Base-by-base conservation (phyloP, 2,888 invertebrate genomes). In the Colostygia pectinataria region DNA sequence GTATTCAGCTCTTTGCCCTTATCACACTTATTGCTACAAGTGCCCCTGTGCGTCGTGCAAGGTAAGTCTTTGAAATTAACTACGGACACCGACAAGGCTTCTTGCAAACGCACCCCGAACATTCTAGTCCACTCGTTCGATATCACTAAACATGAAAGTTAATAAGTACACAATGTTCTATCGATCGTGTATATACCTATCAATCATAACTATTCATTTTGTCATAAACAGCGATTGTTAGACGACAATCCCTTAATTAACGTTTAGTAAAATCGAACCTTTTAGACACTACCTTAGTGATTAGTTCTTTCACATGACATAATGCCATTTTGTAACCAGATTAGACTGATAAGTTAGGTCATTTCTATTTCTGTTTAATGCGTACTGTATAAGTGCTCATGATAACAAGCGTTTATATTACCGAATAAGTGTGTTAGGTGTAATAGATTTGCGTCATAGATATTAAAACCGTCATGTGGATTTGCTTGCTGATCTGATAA, bases 51-150 rank as follows among this genome's bases (percentile, higher is more conserved):
- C 56, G 45, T 61, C 66, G 51, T 51, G 52, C 49, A 55, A 65
- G 80, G 80, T 80, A 62, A 77, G 80, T 78, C 15, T n/a, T 53
- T 27, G 34, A 28, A 54, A 50, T 55, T 53, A 48, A 43, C 48
- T 49, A 48, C 33, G 34, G 57, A 71, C 84, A 84, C 78, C 44
- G 58, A 63, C 57, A 66, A 66, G 63, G 83, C 83, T 85, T 85
- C 56, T 45, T 52, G 58, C 60, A 50, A 62, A 54, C 41, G 55
- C 71, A 76, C 66, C 40, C 42, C 41, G 77, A 80, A 77, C 67
- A 67, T 81, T 82, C 75, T 77, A 79, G 79, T 65, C 58, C 60
- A 59, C 57, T 63, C 63, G 68, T 75, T 71, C 74, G 65, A 74
- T 71, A 74, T 68, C 72, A 74, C 63, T 65, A 67, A 62, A 65